Percentiles rank a stretch among this genome's conserved stretches.
phyloP scores from a whole-genome alignment of 2,113 vertebrate genomes.

The Phasianus colchicus region DNA sequence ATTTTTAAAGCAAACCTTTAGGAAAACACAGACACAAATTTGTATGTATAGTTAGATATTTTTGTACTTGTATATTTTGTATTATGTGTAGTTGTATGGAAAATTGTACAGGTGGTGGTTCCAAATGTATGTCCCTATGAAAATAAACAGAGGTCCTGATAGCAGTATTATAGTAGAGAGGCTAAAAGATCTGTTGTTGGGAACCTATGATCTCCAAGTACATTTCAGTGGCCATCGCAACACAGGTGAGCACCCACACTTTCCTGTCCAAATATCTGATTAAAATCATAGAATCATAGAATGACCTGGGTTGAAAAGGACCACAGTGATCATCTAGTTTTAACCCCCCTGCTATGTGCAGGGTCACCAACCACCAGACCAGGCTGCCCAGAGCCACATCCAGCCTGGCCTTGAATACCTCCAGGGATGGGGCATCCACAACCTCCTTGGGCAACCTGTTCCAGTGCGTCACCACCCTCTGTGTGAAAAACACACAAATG shows the following conservation, averaged over 20 bases:
- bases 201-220: neutral
- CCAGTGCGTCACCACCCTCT: too few relatives aligned
- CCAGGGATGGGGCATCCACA: too few relatives aligned
- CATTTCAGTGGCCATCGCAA: neutral
- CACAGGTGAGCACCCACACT: neutral
- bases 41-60: rapidly evolving
- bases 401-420: too few relatives aligned
- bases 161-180: neutral
- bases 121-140: neutral
- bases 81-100: neutral
- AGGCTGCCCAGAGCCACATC: too few relatives aligned
- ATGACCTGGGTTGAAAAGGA: too few relatives aligned
- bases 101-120: neutral
- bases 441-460: too few relatives aligned
- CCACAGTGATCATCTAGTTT: too few relatives aligned
- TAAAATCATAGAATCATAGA: neutral
- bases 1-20: neutral
- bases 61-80: neutral
- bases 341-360: too few relatives aligned
- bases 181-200: neutral
- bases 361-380: too few relatives aligned
- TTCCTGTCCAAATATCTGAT: neutral
- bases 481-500: too few relatives aligned
- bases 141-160: neutral
- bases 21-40: neutral